Evolutionary conservation across 2,797 vertebrate genomes (phyloP), one percentile per base, ranked within the genome.

Genomic region (Crenuchus spilurus): DNA sequence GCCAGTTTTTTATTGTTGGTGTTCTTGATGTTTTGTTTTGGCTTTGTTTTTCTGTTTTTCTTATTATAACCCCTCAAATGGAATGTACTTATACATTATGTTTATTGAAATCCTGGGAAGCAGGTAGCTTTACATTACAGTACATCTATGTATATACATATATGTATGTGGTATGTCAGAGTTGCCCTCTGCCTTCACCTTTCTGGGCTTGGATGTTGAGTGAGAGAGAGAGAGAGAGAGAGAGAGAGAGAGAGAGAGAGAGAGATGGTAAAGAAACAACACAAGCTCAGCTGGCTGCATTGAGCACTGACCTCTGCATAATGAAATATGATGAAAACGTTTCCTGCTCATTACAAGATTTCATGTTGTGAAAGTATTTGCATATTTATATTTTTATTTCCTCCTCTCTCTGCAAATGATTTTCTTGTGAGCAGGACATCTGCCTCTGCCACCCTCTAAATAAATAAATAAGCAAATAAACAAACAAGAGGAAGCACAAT

Each of bases 281-380:
- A 84, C 80, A 80, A 92, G 92, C 94, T 94, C 95, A 94, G 93
- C 94, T 96, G 95, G 95, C 91, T 94, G 94, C 93, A 96, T 95
- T 94, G 94, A 95, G 92, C 95, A 94, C 94, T 96, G 95, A 95
- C 95, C 81, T 84, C 91, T 92, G 93, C 90, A 90, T 90, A 91
- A 94, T 96, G 94, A 97, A 96, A 95, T 95, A 95, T 92, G 92
- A 88, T 85, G 87, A 89, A 91, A 95, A 92, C 92, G 92, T 95
- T 95, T 96, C 94, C 94, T 92, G 92, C 91, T 95, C 94, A 96
- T 96, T 96, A 95, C 87, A 70, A 94, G 93, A 93, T 92, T 95
- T 92, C 91, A 91, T 90, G 91, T 92, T 93, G 95, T 94, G 95
- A 96, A 93, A 93, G 88, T 88, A 96, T 97, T 97, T 97, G 95